Base-by-base conservation (phyloP, 2,113 vertebrate genomes). In the Lasiurus cinereus region DNA sequence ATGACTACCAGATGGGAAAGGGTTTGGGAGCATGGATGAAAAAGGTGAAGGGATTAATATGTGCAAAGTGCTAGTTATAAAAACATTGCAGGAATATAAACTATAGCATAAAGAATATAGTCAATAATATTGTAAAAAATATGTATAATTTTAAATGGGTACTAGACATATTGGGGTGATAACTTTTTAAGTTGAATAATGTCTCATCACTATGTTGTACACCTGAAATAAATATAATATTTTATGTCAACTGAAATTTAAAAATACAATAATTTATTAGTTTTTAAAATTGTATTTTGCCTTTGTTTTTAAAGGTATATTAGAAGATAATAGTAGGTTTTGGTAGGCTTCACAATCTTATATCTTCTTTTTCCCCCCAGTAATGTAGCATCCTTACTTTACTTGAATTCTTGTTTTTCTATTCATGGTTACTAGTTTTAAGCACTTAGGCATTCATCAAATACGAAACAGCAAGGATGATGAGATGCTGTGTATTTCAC, bases 401-500 rank as follows among this genome's bases (percentile, higher is more conserved):
- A 33, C 16, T 78, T 70, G 24, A n/a, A 19, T 62, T 79, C 46
- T 70, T 64, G 4, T 74, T 66, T 83, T 73, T 2, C 13, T 21
- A 36, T 78, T 31, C 9, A 6, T 0, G 54, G 24, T 74, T 83
- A 56, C 9, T 70, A 19, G 4, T 14, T 33, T 66, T 67, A 73
- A 80, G 1, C 21, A 36, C 31, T 84, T 5, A 27, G 52, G 4
- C 4, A 76, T 64, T 90, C 15, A 48, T 64, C 62, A 64, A 83
- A n/a, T 87, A 83, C 39, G 4, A 56, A 33, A 10, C 7, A 13
- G 6, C 9, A 1, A 62, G 3, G 5, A 6, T 21, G 24, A 83
- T 50, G 4, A 1, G 22, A 31, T 8, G 19, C 1, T 19, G 1
- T 2, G 21, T 8, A 36, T 18, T 76, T 83, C 36, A 15, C 1